Evolutionary conservation across 2,888 invertebrate species (phyloP).

Genomic region (Artemia sinica): DNA sequence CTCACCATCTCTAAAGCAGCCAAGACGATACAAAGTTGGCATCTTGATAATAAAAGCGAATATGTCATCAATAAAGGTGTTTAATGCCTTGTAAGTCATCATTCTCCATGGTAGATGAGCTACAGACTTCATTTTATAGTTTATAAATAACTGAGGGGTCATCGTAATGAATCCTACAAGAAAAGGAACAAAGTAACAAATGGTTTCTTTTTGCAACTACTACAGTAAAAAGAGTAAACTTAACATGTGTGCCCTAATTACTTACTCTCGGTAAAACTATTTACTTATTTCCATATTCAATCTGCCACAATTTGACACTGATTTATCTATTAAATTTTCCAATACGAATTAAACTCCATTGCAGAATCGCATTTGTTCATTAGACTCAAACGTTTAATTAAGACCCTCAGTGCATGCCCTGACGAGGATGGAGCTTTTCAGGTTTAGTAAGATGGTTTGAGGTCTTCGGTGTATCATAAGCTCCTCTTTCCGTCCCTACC

Average conservation of each 20-base stretch:
- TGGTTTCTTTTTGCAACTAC: not conserved
- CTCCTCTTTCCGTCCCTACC: too few relatives aligned
- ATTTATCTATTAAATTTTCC: too few relatives aligned
- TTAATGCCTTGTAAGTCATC: slow-evolving; percentile 98
- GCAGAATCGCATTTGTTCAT: too few relatives aligned
- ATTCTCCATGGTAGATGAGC: slow-evolving; percentile 99
- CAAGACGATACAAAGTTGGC: slow-evolving; percentile 95
- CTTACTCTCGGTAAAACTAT: too few relatives aligned
- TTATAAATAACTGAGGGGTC: slow-evolving; percentile 99
- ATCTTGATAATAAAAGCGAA: slow-evolving; percentile 99
- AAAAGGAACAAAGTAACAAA: slow-evolving; percentile 17
- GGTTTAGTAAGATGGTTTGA: too few relatives aligned
- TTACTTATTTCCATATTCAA: too few relatives aligned
- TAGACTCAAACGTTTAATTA: too few relatives aligned
- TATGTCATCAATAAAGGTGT: slow-evolving; percentile 98
- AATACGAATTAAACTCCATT: too few relatives aligned
- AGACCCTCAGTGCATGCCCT: too few relatives aligned
- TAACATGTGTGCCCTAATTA: not conserved
- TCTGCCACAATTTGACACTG: too few relatives aligned
- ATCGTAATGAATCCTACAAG: slow-evolving; percentile 88
- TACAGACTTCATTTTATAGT: slow-evolving; percentile 96
- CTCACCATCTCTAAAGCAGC: slow-evolving; percentile 86
- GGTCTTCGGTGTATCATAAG: too few relatives aligned
- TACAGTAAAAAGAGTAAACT: not conserved
- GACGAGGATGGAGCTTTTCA: too few relatives aligned